phyloP scores from a whole-genome alignment of 2,113 vertebrate genomes.

The Agapornis roseicollis region DNA sequence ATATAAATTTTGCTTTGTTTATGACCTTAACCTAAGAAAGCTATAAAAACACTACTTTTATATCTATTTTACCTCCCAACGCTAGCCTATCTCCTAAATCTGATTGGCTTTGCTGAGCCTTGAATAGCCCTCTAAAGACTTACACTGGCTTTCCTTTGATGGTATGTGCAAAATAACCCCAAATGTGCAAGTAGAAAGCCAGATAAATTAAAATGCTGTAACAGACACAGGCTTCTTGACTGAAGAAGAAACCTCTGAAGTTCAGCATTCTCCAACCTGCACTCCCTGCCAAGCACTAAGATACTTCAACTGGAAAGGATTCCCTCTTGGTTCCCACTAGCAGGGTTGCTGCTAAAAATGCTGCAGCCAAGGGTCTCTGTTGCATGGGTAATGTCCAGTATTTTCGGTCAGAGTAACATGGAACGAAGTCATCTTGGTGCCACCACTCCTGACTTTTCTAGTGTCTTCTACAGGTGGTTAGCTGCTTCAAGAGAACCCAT shows the following conservation, averaged over 20 bases:
- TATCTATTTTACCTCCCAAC: background rate
- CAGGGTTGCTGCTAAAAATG: background rate
- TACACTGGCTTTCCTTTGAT: background rate
- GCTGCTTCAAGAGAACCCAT: background rate
- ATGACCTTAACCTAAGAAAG: background rate
- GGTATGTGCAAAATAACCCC: background rate
- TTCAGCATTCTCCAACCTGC: background rate
- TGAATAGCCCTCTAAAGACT: background rate
- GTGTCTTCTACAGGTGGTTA: background rate
- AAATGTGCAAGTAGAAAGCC: background rate
- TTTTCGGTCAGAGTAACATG: background rate
- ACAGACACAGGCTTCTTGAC: background rate
- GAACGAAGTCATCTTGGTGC: background rate
- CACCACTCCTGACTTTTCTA: background rate
- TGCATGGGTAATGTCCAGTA: background rate
- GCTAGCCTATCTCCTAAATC: background rate
- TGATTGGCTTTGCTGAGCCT: background rate
- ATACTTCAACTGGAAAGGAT: background rate
- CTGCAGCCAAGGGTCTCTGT: rapidly evolving
- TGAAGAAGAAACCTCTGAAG: background rate
- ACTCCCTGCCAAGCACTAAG: background rate
- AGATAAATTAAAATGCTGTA: background rate
- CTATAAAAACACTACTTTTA: background rate
- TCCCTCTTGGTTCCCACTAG: background rate
- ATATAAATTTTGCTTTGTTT: background rate